Percentiles rank a stretch among this genome's conserved stretches.
phyloP scores from a whole-genome alignment of 1,140 invertebrate genomes.

The Coptotermes formosanus region DNA sequence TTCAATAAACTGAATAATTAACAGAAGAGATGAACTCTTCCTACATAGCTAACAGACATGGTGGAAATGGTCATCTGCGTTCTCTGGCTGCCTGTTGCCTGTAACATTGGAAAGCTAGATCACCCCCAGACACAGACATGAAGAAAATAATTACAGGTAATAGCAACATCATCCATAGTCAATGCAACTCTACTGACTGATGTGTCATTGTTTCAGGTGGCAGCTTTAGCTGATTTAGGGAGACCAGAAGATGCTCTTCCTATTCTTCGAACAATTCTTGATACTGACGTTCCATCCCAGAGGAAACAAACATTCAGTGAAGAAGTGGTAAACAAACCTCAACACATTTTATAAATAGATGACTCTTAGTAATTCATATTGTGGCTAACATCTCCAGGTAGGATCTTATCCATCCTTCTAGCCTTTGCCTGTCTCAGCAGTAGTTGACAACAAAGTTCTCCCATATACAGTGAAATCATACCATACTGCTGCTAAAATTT shows the following conservation, averaged over 20 bases:
- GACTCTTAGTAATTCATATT: too few species aligned
- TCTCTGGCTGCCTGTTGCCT: not conserved
- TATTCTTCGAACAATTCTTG: conserved; percentile 57
- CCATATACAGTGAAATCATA: too few species aligned
- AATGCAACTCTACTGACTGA: not conserved
- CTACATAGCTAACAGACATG: too few species aligned
- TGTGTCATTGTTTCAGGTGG: conserved; percentile 47
- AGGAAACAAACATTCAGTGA: conserved; percentile 24
- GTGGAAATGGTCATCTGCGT: too few species aligned
- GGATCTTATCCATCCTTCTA: too few species aligned
- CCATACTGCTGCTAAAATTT: too few species aligned
- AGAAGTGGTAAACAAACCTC: conserved; percentile 12
- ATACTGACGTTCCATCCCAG: conserved; percentile 50
- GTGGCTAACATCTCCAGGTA: too few species aligned
- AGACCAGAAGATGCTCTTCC: conserved; percentile 63
- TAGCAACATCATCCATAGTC: not conserved
- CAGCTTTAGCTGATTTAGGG: conserved; percentile 58
- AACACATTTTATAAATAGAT: too few species aligned
- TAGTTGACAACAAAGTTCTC: too few species aligned
- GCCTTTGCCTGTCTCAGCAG: too few species aligned
- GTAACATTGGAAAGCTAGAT: not conserved
- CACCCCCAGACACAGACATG: not conserved
- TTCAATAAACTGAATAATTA: not conserved
- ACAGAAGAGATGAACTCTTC: too few species aligned
- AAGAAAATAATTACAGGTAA: not conserved